A percentile compares a stretch with the other conserved stretches of the same genome.
Evolutionary conservation across 2,113 vertebrate genomes (phyloP).

Genomic region (Callopanchax toddi): DNA sequence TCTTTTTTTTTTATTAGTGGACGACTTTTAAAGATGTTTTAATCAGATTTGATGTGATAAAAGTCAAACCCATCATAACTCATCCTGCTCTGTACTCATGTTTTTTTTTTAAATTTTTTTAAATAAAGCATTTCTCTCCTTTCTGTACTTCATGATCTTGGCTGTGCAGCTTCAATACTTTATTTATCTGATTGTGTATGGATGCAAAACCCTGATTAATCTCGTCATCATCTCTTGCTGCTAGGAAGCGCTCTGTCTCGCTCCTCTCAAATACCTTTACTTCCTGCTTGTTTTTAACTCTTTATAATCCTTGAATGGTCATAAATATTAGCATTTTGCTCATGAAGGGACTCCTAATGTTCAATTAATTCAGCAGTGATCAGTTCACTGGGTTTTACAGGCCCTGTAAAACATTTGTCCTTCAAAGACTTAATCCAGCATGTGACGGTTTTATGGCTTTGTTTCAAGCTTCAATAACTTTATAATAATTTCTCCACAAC

Average conservation of each 20-base stretch:
- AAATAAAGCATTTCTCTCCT: slow-evolving; percentile 10
- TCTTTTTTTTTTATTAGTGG: too few species aligned
- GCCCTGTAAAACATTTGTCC: neutral
- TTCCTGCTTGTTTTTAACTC: neutral
- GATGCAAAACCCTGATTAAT: slow-evolving; percentile 35
- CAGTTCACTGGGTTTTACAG: slow-evolving; percentile 4
- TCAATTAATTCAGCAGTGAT: neutral
- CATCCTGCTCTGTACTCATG: too few species aligned
- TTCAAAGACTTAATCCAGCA: neutral
- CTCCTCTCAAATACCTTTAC: slow-evolving; percentile 5
- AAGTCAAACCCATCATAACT: too few species aligned
- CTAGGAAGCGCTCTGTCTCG: slow-evolving; percentile 54
- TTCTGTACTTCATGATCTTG: slow-evolving; percentile 39
- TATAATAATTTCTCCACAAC: slow-evolving; percentile 6
- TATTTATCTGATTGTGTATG: slow-evolving; percentile 15
- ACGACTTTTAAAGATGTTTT: neutral
- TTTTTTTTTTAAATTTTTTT: too few species aligned
- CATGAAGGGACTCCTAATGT: neutral
- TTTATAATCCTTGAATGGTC: neutral
- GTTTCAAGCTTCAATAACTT: neutral
- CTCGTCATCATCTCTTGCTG: slow-evolving; percentile 25
- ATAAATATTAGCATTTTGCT: neutral
- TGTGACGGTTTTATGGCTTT: neutral
- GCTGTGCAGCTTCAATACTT: slow-evolving; percentile 18
- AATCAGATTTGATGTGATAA: too few species aligned